Conservation (phyloP, 2,797 vertebrate species). For the Pseudocheirus occidentalis region DNA sequence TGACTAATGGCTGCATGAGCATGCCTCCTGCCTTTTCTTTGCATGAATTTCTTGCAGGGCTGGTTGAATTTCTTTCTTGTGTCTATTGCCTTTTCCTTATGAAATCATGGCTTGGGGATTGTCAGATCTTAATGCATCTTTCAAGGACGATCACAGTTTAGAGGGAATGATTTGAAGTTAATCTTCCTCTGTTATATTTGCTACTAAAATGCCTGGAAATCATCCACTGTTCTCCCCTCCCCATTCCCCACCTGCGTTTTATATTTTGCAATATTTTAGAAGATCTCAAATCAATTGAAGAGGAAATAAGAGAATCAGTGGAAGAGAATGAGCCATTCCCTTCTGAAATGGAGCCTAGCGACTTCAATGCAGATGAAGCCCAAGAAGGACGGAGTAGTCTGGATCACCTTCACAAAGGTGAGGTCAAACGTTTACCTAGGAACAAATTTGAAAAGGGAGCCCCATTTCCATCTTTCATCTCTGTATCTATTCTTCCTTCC, state of each 20-base stretch:
- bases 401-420: constrained; percentile 62
- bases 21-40: constrained; percentile 54
- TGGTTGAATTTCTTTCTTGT: background rate
- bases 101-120: constrained; percentile 23
- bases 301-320: constrained; percentile 86
- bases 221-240: constrained; percentile 5
- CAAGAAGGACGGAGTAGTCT: constrained; percentile 76
- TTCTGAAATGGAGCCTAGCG: constrained; percentile 85
- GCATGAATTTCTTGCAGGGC: constrained; percentile 65
- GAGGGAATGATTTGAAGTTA: constrained; percentile 38
- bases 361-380: constrained; percentile 84
- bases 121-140: constrained; percentile 49
- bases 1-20: constrained; percentile 38
- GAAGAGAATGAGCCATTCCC: constrained; percentile 76
- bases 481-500: background rate
- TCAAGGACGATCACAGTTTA: constrained; percentile 51
- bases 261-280: constrained; percentile 68
- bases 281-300: constrained; percentile 87
- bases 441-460: constrained; percentile 7
- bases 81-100: constrained; percentile 39
- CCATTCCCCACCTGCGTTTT: constrained; percentile 62
- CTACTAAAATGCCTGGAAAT: constrained; percentile 31
- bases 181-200: background rate
- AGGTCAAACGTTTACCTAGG: constrained; percentile 36
- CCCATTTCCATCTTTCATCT: constrained; percentile 21